Base-by-base conservation (phyloP, 1,140 invertebrate species). In the Metopolophium dirhodum region DNA sequence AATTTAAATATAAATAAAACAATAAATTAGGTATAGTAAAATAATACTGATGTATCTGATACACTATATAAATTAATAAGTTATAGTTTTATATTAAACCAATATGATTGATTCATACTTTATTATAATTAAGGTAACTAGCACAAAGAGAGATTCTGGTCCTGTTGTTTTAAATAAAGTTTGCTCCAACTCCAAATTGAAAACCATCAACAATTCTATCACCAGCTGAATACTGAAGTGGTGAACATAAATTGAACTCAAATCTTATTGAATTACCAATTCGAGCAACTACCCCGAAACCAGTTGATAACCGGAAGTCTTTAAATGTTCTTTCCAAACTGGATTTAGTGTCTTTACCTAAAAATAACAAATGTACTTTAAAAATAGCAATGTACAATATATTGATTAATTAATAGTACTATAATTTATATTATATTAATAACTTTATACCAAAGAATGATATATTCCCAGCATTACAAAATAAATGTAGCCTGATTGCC, bases 171-270 rank as follows among this genome's bases (percentile, higher is more conserved):
- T 49, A 91, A n/a, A 91, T 82, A 49, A 91, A 91, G n/a, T 91
- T 49, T 47, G 61, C 90, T n/a, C 97, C 97, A 94, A 97, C 95
- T 23, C 97, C 97, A 95, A 97, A 96, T 95, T 97, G 97, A 77
- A 97, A 95, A 4, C 97, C 97, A 9, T 95, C 95, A 90, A 96
- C 96, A 20, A 96, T 94, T 94, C 95, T 95, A 95, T 96, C 96
- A 88, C 96, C 96, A 83, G 96, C 95, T 94, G 95, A 94, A 92
- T 95, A 95, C 68, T 95, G 95, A 77, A 97, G 94, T 47, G 97
- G 97, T 86, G 97, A 95, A 95, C 97, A 97, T 95, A 98, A 98
- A 95, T 98, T 99, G 18, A 99, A 96, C 96, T 99, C 98, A 45
- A 98, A 95, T 92, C 98, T 95, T 23, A 98, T 98, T 86, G 97